Evolutionary conservation across 2,113 vertebrate species (phyloP), one percentile per base, ranked within the genome.

Genomic region (Entelurus aequoreus): DNA sequence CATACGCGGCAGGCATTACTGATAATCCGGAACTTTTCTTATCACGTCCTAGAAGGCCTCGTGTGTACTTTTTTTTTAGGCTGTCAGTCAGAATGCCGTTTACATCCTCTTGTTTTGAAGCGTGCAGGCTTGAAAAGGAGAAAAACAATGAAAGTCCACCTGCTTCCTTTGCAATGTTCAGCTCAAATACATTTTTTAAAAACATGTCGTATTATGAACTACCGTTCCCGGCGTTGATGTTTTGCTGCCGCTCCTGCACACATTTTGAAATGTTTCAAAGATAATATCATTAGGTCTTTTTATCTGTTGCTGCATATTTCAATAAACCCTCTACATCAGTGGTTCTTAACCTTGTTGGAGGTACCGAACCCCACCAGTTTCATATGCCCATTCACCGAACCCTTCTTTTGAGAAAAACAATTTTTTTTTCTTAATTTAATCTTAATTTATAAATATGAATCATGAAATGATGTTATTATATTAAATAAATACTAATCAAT

Each of bases 81-180:
- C 47, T 63, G 56, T 59, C 71, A 53, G 38, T 74, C 51, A 66
- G 15, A 14, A 55, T 6, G 19, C 15, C n/a, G 38, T 21, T 47
- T 57, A 38, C 4, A 52, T 59, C 54, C 14, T 6, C 12, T 66
- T 37, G 40, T 60, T 28, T 66, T 70, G 66, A 14, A 60, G 49
- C 64, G 62, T 60, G 14, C 21, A 38, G 19, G 37, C 59, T 37
- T 60, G 44, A 36, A 6, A 42, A 42, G 47, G 48, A 40, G 1
- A 15, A 6, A 15, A 54, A 21, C 35, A 55, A 46, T 40, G 4
- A 35, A 5, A 53, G 14, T 60, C 28, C 46, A 13, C 46, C 9
- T 37, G 14, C 54, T 73, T 69, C 21, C n/a, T 54, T 65, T 61
- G 3, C 16, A 46, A 35, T 50, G 11, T 50, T 14, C 38, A 58